Conservation (phyloP, 2,113 vertebrate species). For the Hippolais icterina region DNA sequence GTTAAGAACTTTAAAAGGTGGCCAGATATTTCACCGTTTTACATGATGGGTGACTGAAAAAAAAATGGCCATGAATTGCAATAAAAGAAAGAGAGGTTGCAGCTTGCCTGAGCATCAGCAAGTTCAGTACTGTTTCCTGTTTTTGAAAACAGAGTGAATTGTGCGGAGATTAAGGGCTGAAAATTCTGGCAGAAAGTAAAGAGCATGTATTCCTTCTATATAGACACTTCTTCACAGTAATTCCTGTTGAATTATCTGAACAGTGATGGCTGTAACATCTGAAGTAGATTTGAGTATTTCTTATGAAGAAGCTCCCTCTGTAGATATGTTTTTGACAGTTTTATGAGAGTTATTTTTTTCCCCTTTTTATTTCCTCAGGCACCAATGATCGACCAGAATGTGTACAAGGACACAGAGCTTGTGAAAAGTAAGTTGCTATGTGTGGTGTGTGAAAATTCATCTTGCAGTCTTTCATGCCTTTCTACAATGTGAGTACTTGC, state of each 20-base stretch:
- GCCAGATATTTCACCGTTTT: background rate
- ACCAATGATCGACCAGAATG: slow-evolving; percentile 53
- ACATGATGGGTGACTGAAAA: background rate
- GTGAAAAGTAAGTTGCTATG: slow-evolving; percentile 72
- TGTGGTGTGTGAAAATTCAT: background rate
- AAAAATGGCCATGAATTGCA: background rate
- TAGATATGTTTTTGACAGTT: background rate
- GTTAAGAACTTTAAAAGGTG: background rate
- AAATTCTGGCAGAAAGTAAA: background rate
- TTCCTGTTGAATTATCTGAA: background rate
- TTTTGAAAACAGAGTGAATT: background rate
- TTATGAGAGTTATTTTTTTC: background rate
- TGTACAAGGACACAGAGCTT: background rate
- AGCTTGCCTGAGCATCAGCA: background rate
- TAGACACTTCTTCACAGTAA: background rate
- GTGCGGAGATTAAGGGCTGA: background rate
- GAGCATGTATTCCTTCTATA: background rate
- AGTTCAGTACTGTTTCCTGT: background rate
- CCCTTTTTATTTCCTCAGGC: background rate
- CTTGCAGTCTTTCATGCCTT: background rate
- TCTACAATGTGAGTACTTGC: background rate
- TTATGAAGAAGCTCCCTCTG: background rate
- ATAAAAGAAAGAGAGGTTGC: background rate
- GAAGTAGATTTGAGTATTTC: background rate
- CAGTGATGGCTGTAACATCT: background rate